Base-by-base conservation (phyloP, 1,140 invertebrate species). In the Chrysomallon squamiferum region DNA sequence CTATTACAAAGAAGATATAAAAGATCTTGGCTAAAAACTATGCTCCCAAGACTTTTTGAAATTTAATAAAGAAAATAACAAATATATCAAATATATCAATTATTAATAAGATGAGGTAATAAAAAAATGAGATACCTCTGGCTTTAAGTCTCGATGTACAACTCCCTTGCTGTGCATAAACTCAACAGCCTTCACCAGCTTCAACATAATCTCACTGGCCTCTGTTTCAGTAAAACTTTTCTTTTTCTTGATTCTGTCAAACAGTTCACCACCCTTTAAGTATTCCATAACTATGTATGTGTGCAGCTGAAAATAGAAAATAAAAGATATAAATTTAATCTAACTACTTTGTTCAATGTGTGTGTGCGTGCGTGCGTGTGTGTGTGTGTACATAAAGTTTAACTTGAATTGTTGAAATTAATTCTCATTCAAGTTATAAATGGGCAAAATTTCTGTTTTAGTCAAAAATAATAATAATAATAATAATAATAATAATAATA, bases 141-240 rank as follows among this genome's bases (percentile, higher is more conserved):
- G 94, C 84, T 97, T 97, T 3, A 97, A 88, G 84, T 97, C 95
- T 52, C 95, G 85, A 85, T 97, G 95, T 32, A 95, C 93, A 41
- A 95, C 90, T 11, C 91, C 91, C 62, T 89, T 86, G 22, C 87
- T 87, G 86, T 96, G 94, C 89, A 96, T 93, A 80, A 91, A 94
- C 50, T 89, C 85, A 5, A 96, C 90, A 41, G 93, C 94, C 3
- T 90, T 89, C 0, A 95, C 91, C 32, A 97, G 86, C 79, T 95
- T 92, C 30, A 87, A 83, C 88, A 95, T 90, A 38, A 95, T 88
- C 66, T 85, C 82, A 72, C 88, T 87, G 38, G 92, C 90, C 85
- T 93, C 89, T 63, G 88, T 78, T 81, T 93, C 90, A 9, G 89
- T 90, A 75, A 93, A 93, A 45, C 87, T 87, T 59, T 88, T 87